Conservation (phyloP, 2,797 vertebrate species). For the Halcyon leucocephala region DNA sequence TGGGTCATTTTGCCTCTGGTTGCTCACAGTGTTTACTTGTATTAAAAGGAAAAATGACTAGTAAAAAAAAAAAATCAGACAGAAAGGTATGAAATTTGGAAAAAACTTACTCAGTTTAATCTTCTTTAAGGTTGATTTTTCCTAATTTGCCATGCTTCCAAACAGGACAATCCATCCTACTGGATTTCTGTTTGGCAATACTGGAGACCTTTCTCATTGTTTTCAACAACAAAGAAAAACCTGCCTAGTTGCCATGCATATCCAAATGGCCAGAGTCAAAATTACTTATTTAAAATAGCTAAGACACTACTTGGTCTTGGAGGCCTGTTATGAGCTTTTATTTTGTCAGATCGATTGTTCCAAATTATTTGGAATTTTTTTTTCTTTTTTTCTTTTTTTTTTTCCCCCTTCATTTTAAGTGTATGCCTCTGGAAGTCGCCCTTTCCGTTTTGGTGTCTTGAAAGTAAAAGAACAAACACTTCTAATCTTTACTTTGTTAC, state of each 20-base stretch:
- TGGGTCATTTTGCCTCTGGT: neutral
- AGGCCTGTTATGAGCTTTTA: neutral
- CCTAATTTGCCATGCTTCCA: constrained; percentile 23
- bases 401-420: neutral
- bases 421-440: neutral
- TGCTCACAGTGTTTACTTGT: neutral
- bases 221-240: constrained; percentile 68
- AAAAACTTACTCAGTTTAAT: neutral
- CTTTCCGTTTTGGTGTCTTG: neutral
- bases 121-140: constrained; percentile 30
- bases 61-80: neutral
- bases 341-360: neutral
- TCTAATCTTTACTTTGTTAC: neutral
- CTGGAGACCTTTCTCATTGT: constrained; percentile 26
- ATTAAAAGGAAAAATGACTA: neutral
- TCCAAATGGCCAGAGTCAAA: neutral
- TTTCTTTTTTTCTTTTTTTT: neutral
- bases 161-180: neutral
- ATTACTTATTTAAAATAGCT: neutral
- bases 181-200: constrained; percentile 1
- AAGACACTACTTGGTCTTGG: neutral
- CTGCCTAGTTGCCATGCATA: constrained; percentile 3
- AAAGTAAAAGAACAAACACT: neutral
- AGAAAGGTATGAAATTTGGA: neutral
- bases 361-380: neutral